phyloP scores from a whole-genome alignment of 1,140 invertebrate genomes.

The Gonioctena quinquepunctata region DNA sequence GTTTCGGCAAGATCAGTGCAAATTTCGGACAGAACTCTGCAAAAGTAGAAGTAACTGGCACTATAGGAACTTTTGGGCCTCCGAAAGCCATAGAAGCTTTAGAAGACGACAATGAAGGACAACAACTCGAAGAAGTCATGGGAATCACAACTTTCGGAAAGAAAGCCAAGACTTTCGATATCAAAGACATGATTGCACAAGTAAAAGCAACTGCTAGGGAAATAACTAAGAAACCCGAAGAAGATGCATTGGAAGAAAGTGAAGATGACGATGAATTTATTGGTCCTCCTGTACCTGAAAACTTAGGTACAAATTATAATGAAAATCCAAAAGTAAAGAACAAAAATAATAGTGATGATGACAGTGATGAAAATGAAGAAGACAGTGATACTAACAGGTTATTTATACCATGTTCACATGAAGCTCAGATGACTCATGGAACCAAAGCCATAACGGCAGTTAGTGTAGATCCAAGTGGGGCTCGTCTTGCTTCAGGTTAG shows the following conservation, averaged over 20 bases:
- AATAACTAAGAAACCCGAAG: constrained; percentile 40
- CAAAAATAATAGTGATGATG: constrained; percentile 38
- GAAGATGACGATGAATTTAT: constrained; percentile 58
- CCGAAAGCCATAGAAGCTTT: constrained; percentile 64
- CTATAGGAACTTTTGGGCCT: constrained; percentile 41
- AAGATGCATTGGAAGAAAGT: constrained; percentile 38
- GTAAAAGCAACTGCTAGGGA: constrained; percentile 58
- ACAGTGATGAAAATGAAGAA: constrained; percentile 62
- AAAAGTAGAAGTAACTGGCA: constrained; percentile 34
- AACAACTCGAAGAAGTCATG: constrained; percentile 72
- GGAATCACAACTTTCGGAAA: constrained; percentile 78
- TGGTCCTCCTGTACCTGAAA: constrained; percentile 62
- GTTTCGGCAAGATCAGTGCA: constrained; percentile 64
- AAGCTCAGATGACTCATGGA: constrained; percentile 85
- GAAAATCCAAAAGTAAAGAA: constrained; percentile 6
- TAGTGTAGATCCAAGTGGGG: constrained; percentile 89
- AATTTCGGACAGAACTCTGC: constrained; percentile 53
- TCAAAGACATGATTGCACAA: constrained; percentile 62
- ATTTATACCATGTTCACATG: constrained; percentile 77
- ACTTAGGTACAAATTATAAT: constrained; percentile 12
- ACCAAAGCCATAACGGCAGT: constrained; percentile 85
- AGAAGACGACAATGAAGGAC: constrained; percentile 69
- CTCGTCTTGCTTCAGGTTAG: constrained; percentile 81
- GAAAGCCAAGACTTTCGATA: constrained; percentile 75
- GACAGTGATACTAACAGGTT: constrained; percentile 58